phyloP scores from a whole-genome alignment of 2,113 vertebrate species.

The Athene noctua region DNA sequence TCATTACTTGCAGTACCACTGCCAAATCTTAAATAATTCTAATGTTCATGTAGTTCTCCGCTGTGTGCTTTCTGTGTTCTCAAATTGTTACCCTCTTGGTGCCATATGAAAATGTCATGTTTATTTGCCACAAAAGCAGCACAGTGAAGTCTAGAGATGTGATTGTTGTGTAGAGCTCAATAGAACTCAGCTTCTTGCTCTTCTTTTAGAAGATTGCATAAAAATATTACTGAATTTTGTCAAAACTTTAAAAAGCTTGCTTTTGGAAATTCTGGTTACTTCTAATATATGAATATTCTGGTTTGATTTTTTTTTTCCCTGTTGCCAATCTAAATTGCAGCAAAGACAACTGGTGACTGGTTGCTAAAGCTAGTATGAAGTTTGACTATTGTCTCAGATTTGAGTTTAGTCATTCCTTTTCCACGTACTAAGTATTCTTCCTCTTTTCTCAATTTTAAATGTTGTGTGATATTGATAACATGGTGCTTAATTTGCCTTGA shows the following conservation, averaged over 20 bases:
- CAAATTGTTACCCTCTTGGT: background rate
- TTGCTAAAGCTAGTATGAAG: background rate
- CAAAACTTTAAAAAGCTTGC: background rate
- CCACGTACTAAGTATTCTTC: background rate
- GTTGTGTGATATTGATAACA: background rate
- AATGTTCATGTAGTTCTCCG: background rate
- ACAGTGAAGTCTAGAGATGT: background rate
- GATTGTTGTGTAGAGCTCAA: background rate
- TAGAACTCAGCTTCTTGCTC: background rate
- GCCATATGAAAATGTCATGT: background rate
- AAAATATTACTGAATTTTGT: background rate
- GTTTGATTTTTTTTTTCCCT: background rate
- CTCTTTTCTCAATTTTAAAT: conserved; percentile 17
- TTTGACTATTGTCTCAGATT: background rate
- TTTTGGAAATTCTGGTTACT: background rate
- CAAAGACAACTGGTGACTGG: background rate
- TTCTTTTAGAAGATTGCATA: background rate
- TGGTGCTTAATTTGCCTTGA: background rate
- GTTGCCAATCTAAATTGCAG: background rate
- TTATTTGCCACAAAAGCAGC: background rate
- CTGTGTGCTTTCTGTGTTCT: rapidly evolving
- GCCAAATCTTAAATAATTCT: background rate
- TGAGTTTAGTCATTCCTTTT: background rate
- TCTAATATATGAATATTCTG: background rate
- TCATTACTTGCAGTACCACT: background rate